A percentile compares a stretch with the other conserved stretches of the same genome.
Evolutionary conservation across 2,888 invertebrate genomes (phyloP).

Genomic region (Syrista parreyssii): DNA sequence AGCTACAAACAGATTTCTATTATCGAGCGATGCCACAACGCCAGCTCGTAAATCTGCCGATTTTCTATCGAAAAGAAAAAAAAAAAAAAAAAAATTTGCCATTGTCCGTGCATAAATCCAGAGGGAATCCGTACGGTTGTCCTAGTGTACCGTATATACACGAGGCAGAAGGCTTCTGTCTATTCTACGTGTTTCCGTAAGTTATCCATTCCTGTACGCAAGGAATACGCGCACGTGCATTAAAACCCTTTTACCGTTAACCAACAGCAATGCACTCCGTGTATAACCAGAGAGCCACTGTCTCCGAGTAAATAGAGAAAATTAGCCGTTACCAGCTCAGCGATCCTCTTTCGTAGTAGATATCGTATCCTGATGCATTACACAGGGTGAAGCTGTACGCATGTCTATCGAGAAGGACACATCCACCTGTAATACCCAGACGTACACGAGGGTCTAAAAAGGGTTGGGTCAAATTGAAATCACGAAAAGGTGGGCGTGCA

Average conservation of each 20-base stretch:
- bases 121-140: not conserved
- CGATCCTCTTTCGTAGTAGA: not conserved
- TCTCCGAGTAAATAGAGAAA: not conserved
- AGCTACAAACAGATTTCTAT: not conserved
- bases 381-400: not conserved
- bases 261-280: not conserved
- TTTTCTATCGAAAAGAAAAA: not conserved
- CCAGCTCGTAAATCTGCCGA: not conserved
- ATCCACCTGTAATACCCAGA: not conserved
- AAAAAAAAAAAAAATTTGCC: not conserved
- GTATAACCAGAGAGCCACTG: not conserved
- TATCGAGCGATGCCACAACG: not conserved
- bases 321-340: not conserved
- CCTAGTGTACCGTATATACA: not conserved
- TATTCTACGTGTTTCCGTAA: not conserved
- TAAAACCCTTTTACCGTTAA: not conserved
- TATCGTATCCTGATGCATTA: not conserved
- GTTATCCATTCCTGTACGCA: not conserved
- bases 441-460: not conserved
- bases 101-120: not conserved
- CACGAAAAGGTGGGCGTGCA: conserved; percentile 58
- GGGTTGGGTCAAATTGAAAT: conserved; percentile 58
- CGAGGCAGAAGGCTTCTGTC: not conserved
- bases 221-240: not conserved
- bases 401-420: not conserved